Conservation (phyloP, 2,113 vertebrate species). For the Sakesphorus luctuosus region DNA sequence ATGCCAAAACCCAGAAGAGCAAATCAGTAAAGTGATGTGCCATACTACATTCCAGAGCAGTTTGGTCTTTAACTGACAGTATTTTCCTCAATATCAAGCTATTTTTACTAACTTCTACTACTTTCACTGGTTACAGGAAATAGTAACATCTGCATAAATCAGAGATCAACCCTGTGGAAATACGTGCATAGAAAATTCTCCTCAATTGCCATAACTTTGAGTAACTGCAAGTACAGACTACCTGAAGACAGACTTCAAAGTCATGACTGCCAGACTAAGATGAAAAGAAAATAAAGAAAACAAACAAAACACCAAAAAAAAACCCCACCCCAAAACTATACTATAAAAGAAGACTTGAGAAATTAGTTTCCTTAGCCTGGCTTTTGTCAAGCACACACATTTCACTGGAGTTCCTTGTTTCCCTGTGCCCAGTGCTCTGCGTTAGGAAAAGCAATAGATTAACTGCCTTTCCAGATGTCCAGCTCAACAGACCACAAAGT, state of each 20-base stretch:
- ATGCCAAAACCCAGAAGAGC: neutral
- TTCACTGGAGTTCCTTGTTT: neutral
- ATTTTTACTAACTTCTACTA: neutral
- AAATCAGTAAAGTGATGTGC: neutral
- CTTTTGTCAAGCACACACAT: neutral
- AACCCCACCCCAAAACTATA: neutral
- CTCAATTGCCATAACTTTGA: neutral
- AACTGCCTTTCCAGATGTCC: neutral
- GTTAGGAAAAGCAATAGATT: neutral
- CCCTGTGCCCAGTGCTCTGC: neutral
- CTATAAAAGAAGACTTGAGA: neutral
- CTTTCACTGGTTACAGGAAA: neutral
- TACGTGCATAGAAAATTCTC: neutral
- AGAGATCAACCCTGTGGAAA: neutral
- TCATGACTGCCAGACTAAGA: neutral
- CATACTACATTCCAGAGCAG: neutral
- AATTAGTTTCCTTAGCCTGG: neutral
- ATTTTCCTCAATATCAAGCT: neutral
- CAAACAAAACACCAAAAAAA: neutral
- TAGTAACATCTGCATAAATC: neutral
- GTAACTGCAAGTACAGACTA: neutral
- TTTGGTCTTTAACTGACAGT: neutral
- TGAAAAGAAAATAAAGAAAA: neutral
- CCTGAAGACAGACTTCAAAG: neutral
- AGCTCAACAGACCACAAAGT: slow-evolving; percentile 3